Evolutionary conservation across 2,113 vertebrate species (phyloP).

Genomic region (Menidia beryllina): DNA sequence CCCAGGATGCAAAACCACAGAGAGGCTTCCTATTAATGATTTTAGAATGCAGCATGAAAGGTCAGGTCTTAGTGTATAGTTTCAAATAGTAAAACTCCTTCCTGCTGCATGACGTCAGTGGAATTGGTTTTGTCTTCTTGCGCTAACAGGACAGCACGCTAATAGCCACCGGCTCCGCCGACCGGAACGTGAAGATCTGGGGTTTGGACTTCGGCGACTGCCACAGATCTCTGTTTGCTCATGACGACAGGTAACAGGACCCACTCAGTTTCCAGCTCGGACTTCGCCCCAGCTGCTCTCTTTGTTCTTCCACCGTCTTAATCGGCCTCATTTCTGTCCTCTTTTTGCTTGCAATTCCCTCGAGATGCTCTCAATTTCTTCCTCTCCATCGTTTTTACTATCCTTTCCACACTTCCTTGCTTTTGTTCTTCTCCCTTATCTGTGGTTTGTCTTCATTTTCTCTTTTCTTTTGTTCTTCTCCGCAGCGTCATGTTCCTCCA

Average conservation of each 20-base stretch:
- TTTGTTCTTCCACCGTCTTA: not conserved
- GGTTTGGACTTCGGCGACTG: slow-evolving; percentile 98
- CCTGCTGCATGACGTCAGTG: not conserved
- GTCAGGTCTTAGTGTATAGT: no score
- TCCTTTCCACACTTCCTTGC: not conserved
- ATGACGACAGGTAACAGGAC: slow-evolving; percentile 91
- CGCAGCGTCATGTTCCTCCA: slow-evolving; percentile 95
- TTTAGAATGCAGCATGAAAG: no score
- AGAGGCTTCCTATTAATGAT: no score
- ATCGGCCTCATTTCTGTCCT: not conserved
- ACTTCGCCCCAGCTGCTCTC: slow-evolving; percentile 61
- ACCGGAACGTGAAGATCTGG: slow-evolving; percentile 98
- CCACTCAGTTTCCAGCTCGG: slow-evolving; percentile 26
- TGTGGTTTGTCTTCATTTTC: not conserved
- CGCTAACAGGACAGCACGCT: slow-evolving; percentile 87
- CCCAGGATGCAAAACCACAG: not conserved
- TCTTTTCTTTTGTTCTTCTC: not conserved
- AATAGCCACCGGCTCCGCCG: slow-evolving; percentile 94
- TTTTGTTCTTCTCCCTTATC: not conserved
- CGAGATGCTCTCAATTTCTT: not conserved
- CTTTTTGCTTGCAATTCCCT: not conserved
- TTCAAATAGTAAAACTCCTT: not conserved
- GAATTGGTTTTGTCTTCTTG: no score
- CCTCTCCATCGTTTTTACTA: not conserved
- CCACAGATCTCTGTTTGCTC: slow-evolving; percentile 96